These are phyloP conservation scores for Brachionus asplanchnoidis DNA, from an alignment of 1,140 invertebrate species.

Conservation along the genomic window DNA sequence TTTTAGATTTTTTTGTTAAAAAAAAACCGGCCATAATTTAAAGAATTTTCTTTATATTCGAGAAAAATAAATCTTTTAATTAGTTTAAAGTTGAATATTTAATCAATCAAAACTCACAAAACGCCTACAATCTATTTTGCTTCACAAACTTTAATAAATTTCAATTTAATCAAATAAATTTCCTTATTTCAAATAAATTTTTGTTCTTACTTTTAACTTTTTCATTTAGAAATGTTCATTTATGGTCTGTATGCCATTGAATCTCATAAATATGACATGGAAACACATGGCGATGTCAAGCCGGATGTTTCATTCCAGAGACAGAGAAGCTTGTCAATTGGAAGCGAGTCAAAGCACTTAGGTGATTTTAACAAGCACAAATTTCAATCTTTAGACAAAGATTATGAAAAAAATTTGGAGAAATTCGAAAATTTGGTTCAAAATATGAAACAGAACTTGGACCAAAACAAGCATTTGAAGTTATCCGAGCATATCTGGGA, in stretches of 20 bases:
- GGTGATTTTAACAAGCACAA: neutral
- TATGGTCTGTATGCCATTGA: conserved; percentile 27
- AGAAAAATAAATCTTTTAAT: neutral
- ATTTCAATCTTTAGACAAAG: neutral
- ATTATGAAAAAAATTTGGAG: neutral
- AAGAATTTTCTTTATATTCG: no score
- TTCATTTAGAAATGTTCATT: conserved; percentile 27
- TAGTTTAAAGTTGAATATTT: neutral
- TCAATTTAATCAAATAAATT: neutral
- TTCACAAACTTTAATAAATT: neutral
- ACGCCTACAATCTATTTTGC: neutral
- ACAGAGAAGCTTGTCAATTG: conserved; percentile 2
- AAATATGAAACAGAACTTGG: neutral
- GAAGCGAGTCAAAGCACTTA: neutral
- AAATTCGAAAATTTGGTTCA: neutral
- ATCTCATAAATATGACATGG: conserved; percentile 9
- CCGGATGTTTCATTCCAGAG: neutral
- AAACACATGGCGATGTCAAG: neutral
- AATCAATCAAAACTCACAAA: neutral
- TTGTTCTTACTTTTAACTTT: neutral
- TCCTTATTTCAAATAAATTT: neutral
- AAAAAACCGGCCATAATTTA: neutral
- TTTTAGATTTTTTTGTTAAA: neutral
- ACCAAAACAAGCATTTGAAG: neutral
- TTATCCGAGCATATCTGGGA: neutral